These are phyloP conservation scores for Dryobotodes eremita DNA, from an alignment of 2,888 invertebrate species.

Conservation along the genomic window DNA sequence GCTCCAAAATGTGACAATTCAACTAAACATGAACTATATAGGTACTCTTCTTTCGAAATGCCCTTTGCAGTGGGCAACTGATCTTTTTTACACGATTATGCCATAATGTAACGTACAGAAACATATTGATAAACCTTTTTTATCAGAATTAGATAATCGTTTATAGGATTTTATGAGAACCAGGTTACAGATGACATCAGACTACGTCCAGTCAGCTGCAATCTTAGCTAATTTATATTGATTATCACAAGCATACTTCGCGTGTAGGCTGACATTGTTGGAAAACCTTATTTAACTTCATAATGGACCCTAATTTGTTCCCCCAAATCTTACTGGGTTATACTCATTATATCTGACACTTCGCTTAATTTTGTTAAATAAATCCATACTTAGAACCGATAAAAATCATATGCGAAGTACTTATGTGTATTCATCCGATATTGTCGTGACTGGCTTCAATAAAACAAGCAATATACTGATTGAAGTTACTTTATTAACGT, in stretches of 20 bases:
- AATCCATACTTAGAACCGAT: slow-evolving; percentile 27
- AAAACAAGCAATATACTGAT: slow-evolving; percentile 66
- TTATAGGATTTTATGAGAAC: slow-evolving; percentile 20
- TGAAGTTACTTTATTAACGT: slow-evolving; percentile 67
- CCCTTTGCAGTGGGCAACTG: too few species aligned
- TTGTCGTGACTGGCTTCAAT: slow-evolving; percentile 67
- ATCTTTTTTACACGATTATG: not conserved
- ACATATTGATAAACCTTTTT: too few species aligned
- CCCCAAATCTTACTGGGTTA: slow-evolving; percentile 22
- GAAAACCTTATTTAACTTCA: slow-evolving; percentile 24
- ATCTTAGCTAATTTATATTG: slow-evolving; percentile 21
- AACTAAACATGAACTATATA: not conserved
- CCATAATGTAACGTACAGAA: not conserved
- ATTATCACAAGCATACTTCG: slow-evolving; percentile 23
- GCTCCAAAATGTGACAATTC: not conserved
- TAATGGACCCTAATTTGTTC: slow-evolving; percentile 53
- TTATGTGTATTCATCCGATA: slow-evolving; percentile 53
- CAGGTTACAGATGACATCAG: slow-evolving; percentile 41
- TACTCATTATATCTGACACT: slow-evolving; percentile 38
- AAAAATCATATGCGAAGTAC: slow-evolving; percentile 44
- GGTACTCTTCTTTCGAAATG: not conserved
- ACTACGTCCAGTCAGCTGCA: not conserved
- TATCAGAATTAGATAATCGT: slow-evolving; percentile 3
- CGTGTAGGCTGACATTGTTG: slow-evolving; percentile 37
- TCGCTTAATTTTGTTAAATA: slow-evolving; percentile 50